phyloP scores from a whole-genome alignment of 2,888 invertebrate species.

The Sussaba pulchella region DNA sequence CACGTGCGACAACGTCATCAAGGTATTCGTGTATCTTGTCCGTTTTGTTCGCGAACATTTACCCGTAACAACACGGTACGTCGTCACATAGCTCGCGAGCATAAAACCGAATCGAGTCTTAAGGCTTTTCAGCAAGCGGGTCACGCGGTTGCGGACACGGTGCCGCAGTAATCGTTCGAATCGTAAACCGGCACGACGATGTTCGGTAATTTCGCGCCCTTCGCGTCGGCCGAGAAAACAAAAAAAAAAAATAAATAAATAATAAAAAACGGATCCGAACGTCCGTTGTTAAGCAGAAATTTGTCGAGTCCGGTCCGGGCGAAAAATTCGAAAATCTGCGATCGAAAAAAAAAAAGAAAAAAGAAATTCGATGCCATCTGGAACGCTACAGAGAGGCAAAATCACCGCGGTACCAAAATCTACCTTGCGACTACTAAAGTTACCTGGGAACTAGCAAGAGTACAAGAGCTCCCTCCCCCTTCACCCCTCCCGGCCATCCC shows the following conservation, averaged over 20 bases:
- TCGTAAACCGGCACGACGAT: not conserved
- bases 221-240: not conserved
- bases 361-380: constrained; percentile 5
- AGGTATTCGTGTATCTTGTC: constrained; percentile 96
- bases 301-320: constrained; percentile 41
- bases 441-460: constrained; percentile 75
- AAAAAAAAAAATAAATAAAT: no score
- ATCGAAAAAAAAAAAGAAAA: constrained; percentile 1
- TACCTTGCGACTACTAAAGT: constrained; percentile 74
- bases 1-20: constrained; percentile 96
- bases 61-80: constrained; percentile 97
- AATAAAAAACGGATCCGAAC: constrained; percentile 28
- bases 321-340: constrained; percentile 24
- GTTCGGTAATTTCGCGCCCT: constrained; percentile 1
- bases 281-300: constrained; percentile 36
- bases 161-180: constrained; percentile 76
- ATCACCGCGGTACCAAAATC: constrained; percentile 64
- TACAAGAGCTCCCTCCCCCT: constrained; percentile 64
- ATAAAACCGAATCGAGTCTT: constrained; percentile 90
- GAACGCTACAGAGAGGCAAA: constrained; percentile 22
- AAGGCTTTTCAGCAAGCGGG: constrained; percentile 87
- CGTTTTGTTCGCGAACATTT: constrained; percentile 95
- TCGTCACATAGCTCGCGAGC: constrained; percentile 95
- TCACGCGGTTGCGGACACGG: constrained; percentile 79
- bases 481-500: constrained; percentile 59